These are phyloP conservation scores for Drosophila seguyi DNA, from an alignment of 1,140 invertebrate genomes.

Conservation along the genomic window DNA sequence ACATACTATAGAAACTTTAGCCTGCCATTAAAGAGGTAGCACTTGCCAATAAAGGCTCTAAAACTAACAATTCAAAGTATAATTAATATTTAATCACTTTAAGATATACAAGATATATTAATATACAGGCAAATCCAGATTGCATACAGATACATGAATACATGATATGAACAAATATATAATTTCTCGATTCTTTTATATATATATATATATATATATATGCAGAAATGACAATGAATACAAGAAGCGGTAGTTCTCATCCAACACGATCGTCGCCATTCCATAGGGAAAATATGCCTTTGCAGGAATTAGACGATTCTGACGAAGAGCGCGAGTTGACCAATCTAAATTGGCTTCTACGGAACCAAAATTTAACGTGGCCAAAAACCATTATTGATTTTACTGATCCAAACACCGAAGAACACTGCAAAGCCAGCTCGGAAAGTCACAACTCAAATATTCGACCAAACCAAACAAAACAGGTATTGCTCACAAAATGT, in stretches of 20 bases:
- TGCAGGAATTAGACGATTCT: slow-evolving; percentile 24
- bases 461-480: not conserved
- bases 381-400: slow-evolving; percentile 59
- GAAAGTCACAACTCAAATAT: not conserved
- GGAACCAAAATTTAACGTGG: slow-evolving; percentile 75
- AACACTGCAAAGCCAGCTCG: slow-evolving; percentile 1
- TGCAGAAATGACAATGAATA: not conserved
- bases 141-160: not conserved
- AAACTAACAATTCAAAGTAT: not conserved
- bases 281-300: not conserved
- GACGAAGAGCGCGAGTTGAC: slow-evolving; percentile 77
- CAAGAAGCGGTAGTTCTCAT: not conserved
- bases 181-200: not conserved
- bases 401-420: slow-evolving; percentile 33
- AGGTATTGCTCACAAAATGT: slow-evolving; percentile 12
- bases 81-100: not conserved
- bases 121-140: not conserved
- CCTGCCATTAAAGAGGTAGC: not conserved
- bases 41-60: not conserved
- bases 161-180: not conserved
- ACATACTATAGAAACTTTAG: not conserved
- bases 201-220: not conserved
- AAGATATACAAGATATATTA: not conserved
- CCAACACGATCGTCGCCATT: not conserved
- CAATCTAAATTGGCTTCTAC: slow-evolving; percentile 76